phyloP scores from a whole-genome alignment of 2,797 vertebrate species.

The Clarias fuscus region DNA sequence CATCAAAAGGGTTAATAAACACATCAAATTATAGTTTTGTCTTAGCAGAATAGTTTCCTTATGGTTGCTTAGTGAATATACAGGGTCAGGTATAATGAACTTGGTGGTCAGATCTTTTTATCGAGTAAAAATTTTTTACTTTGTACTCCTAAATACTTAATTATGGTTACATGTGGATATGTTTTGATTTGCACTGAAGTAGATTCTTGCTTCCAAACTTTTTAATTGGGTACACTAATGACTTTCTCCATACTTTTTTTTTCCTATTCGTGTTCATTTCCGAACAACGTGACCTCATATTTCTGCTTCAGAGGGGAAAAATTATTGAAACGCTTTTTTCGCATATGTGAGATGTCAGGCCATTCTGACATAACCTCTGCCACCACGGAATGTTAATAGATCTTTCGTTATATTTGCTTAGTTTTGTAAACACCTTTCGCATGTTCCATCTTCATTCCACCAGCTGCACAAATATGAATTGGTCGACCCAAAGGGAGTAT shows the following conservation, averaged over 20 bases:
- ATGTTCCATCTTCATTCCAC: constrained; percentile 58
- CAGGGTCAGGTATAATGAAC: background rate
- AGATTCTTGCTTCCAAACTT: background rate
- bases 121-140: background rate
- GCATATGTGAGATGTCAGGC: constrained; percentile 51
- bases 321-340: background rate
- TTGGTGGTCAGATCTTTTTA: background rate
- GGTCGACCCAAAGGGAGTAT: constrained; percentile 73
- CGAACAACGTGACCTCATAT: background rate
- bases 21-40: background rate
- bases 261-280: background rate
- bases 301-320: background rate
- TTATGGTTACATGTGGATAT: background rate
- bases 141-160: background rate
- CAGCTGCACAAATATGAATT: constrained; percentile 77
- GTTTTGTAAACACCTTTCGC: constrained; percentile 69
- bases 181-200: background rate
- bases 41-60: constrained; percentile 1
- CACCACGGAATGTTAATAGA: constrained; percentile 69
- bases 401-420: constrained; percentile 72
- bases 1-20: background rate
- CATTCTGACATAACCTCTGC: constrained; percentile 64
- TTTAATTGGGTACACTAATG: background rate
- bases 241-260: background rate
- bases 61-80: background rate